phyloP scores from a whole-genome alignment of 2,113 vertebrate species.

The Hippocampus zosterae region DNA sequence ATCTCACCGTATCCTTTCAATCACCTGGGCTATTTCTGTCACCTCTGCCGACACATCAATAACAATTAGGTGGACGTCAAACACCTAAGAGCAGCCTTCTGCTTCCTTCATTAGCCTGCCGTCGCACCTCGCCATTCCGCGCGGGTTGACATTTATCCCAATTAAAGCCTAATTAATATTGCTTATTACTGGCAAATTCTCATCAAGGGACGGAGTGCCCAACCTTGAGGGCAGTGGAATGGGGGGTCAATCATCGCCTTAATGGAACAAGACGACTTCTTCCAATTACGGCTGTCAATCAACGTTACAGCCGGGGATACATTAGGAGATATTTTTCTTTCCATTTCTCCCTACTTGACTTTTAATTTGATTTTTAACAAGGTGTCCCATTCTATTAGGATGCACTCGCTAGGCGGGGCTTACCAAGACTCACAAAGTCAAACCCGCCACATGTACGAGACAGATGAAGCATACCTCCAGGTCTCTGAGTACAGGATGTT shows the following conservation, averaged over 20 bases:
- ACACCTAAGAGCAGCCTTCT: constrained; percentile 45
- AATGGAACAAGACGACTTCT: constrained; percentile 62
- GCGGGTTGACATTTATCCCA: constrained; percentile 72
- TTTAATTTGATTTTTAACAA: constrained; percentile 67
- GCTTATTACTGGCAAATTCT: constrained; percentile 73
- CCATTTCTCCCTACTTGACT: constrained; percentile 48
- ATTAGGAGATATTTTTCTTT: constrained; percentile 49
- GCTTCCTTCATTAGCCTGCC: constrained; percentile 63
- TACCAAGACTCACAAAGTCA: not conserved
- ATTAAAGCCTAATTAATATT: constrained; percentile 75
- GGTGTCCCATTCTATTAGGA: constrained; percentile 43
- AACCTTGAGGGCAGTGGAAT: constrained; percentile 55
- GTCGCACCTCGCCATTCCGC: constrained; percentile 58
- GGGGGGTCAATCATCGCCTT: constrained; percentile 59
- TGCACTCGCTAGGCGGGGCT: not conserved
- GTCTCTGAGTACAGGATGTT: constrained; percentile 92
- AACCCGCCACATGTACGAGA: not conserved
- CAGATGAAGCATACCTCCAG: constrained; percentile 77
- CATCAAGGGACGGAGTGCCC: constrained; percentile 56
- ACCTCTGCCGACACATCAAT: constrained; percentile 64
- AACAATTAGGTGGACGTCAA: constrained; percentile 72
- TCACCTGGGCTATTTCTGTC: constrained; percentile 16
- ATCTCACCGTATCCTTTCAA: not conserved
- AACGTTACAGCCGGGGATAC: constrained; percentile 63
- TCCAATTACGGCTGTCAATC: constrained; percentile 73